These are phyloP conservation scores for Syngnathus rostellatus DNA, from an alignment of 2,797 vertebrate genomes.

Conservation along the genomic window DNA sequence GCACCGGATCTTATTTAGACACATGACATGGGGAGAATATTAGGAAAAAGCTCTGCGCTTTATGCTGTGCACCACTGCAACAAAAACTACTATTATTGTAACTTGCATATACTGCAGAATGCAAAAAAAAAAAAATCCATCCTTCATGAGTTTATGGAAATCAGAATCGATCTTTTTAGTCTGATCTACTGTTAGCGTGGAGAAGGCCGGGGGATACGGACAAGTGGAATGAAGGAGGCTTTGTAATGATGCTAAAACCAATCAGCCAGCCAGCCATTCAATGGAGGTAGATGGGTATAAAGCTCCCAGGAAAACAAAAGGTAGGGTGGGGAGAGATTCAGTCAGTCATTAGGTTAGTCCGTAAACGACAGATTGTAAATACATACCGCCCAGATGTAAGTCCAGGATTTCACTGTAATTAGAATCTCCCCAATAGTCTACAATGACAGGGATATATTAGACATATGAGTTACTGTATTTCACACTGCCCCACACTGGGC, in stretches of 20 bases:
- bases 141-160: constrained; percentile 44
- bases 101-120: not conserved
- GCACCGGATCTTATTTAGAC: not conserved
- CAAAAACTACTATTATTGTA: not conserved
- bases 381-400: constrained; percentile 99
- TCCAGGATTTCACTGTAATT: constrained; percentile 99
- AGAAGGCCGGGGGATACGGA: constrained; percentile 26
- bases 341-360: constrained; percentile 75
- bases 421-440: constrained; percentile 99
- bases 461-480: constrained; percentile 80
- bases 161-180: constrained; percentile 44
- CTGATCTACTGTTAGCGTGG: constrained; percentile 45
- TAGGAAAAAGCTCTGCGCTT: not conserved
- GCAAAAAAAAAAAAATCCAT: constrained; percentile 21
- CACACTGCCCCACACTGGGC: constrained; percentile 60
- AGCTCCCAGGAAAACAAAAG: constrained; percentile 33
- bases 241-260: constrained; percentile 34
- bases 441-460: constrained; percentile 95
- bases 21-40: not conserved
- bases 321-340: constrained; percentile 54
- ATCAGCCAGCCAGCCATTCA: constrained; percentile 25
- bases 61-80: not conserved
- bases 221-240: constrained; percentile 16
- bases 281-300: constrained; percentile 31
- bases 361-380: constrained; percentile 85